Conservation (phyloP, 1,140 invertebrate genomes). For the Argopecten irradians region DNA sequence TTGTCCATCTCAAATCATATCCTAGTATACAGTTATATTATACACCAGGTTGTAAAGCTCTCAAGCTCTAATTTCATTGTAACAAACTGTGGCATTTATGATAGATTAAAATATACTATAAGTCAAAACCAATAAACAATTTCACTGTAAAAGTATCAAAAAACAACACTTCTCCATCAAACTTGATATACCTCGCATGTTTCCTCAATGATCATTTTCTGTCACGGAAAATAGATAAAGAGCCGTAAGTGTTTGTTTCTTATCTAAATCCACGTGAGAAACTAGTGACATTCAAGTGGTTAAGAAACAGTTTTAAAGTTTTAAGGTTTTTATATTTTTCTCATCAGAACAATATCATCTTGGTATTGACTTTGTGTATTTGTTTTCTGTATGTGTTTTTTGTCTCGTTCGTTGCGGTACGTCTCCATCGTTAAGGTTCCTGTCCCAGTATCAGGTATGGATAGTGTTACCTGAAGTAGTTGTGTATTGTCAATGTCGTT, state of each 20-base stretch:
- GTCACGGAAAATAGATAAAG: neutral
- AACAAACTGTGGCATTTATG: neutral
- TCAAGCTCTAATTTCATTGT: neutral
- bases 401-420: neutral
- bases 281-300: neutral
- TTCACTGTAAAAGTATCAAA: neutral
- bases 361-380: neutral
- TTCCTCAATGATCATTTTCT: neutral
- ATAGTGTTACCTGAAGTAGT: neutral
- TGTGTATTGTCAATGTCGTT: slow-evolving; percentile 1
- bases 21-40: too few relatives aligned
- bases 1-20: too few relatives aligned
- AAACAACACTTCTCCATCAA: neutral
- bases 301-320: neutral
- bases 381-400: neutral
- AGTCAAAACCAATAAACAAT: neutral
- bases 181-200: neutral
- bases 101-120: neutral
- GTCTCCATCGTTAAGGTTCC: too few relatives aligned
- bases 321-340: too few relatives aligned
- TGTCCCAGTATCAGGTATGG: neutral
- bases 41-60: neutral
- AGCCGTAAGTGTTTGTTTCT: neutral
- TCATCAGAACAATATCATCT: neutral
- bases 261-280: neutral